Evolutionary conservation across 2,113 vertebrate species (phyloP).

Genomic region (Neodontobutis hainanensis): DNA sequence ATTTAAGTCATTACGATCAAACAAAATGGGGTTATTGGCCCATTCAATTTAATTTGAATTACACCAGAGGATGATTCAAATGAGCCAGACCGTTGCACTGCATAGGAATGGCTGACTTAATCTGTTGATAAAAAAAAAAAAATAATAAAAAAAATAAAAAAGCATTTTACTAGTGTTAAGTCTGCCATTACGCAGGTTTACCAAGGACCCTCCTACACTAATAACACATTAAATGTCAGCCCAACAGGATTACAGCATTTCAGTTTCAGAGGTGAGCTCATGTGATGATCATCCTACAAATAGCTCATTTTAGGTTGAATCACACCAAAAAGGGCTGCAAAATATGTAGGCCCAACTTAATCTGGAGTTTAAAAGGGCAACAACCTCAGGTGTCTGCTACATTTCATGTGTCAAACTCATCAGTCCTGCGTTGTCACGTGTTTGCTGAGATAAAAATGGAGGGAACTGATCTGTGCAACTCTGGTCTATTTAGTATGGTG

Average conservation of each 20-base stretch:
- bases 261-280: constrained; percentile 61
- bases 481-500: constrained; percentile 43
- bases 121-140: constrained; percentile 55
- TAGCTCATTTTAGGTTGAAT: constrained; percentile 30
- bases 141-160: constrained; percentile 51
- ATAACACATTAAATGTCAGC: constrained; percentile 58
- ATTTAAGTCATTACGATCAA: constrained; percentile 1
- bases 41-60: constrained; percentile 17
- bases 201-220: constrained; percentile 46
- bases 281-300: constrained; percentile 22
- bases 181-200: constrained; percentile 52
- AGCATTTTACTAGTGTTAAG: constrained; percentile 51
- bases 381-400: constrained; percentile 11
- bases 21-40: neutral
- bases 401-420: constrained; percentile 50
- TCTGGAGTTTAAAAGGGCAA: constrained; percentile 22
- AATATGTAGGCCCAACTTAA: constrained; percentile 25
- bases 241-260: constrained; percentile 55
- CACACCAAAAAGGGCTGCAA: constrained; percentile 23
- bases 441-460: constrained; percentile 54
- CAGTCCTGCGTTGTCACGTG: constrained; percentile 19
- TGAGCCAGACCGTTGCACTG: constrained; percentile 10
- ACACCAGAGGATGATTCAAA: constrained; percentile 37
- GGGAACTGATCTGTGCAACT: constrained; percentile 39
- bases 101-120: constrained; percentile 47